phyloP scores from a whole-genome alignment of 2,888 invertebrate genomes.

The Latheticus oryzae region DNA sequence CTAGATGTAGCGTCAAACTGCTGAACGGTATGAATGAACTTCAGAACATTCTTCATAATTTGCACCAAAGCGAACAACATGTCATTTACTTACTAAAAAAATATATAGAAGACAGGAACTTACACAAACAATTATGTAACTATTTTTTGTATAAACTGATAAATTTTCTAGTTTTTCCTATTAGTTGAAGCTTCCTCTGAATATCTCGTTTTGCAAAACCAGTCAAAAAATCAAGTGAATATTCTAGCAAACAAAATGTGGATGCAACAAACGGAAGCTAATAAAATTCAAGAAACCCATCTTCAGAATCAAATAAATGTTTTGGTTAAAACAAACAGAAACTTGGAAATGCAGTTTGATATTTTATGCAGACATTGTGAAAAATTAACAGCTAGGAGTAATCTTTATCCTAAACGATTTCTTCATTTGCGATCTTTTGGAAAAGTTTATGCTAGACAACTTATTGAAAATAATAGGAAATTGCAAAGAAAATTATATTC shows the following conservation, averaged over 20 bases:
- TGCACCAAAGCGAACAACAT: constrained; percentile 21
- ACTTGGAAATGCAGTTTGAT: constrained; percentile 58
- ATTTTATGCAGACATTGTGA: constrained; percentile 49
- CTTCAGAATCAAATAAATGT: constrained; percentile 55
- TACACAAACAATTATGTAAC: constrained; percentile 26
- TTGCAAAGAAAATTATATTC: constrained; percentile 53
- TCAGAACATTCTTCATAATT: constrained; percentile 27
- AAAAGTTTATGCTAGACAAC: constrained; percentile 38
- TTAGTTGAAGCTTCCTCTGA: constrained; percentile 25
- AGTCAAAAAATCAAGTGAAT: constrained; percentile 54
- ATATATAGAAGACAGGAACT: constrained; percentile 18
- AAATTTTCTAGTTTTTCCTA: not conserved
- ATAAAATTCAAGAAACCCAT: constrained; percentile 52
- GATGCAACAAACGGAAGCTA: constrained; percentile 56
- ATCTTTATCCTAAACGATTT: constrained; percentile 24
- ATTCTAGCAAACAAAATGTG: constrained; percentile 58
- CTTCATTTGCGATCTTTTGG: constrained; percentile 23
- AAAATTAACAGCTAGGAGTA: constrained; percentile 32
- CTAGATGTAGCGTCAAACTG: constrained; percentile 19
- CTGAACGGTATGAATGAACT: constrained; percentile 25
- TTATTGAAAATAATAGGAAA: constrained; percentile 57
- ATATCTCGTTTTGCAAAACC: constrained; percentile 42
- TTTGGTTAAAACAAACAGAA: constrained; percentile 57
- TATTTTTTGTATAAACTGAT: not conserved
- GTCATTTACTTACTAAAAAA: constrained; percentile 22